Evolutionary conservation across 2,113 vertebrate genomes (phyloP).

Genomic region (Poecilia latipinna): DNA sequence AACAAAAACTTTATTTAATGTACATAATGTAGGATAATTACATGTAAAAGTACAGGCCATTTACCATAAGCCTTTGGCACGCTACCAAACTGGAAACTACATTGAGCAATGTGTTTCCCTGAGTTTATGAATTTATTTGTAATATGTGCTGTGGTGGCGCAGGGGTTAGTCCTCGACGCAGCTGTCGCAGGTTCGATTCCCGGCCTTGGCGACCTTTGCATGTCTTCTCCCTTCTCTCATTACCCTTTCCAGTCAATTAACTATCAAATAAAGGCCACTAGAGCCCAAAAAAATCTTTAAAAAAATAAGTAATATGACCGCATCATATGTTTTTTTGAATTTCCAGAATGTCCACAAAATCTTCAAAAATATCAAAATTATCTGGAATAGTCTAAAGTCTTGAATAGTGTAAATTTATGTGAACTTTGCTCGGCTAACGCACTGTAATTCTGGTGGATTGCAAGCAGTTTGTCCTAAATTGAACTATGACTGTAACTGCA

Average conservation of each 20-base stretch:
- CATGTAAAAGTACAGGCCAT: no score
- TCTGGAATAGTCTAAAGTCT: not conserved
- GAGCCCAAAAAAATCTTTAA: no score
- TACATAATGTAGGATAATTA: no score
- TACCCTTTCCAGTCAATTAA: no score
- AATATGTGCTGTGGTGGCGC: no score
- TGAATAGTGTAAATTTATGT: not conserved
- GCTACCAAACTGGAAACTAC: not conserved
- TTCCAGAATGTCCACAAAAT: not conserved
- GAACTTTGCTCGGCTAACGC: not conserved
- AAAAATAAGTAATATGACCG: not conserved
- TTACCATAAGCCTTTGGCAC: not conserved
- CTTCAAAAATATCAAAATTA: not conserved
- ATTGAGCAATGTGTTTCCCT: not conserved
- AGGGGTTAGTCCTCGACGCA: no score
- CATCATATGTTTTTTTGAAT: not conserved
- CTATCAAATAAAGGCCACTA: no score
- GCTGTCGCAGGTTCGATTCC: no score
- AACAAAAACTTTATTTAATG: no score
- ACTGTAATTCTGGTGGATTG: not conserved
- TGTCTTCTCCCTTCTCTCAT: no score
- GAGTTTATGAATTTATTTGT: not conserved
- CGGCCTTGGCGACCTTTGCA: no score
- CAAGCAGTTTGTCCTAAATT: not conserved
- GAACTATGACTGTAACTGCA: not conserved